Percentiles rank a stretch among this genome's conserved stretches.
These are phyloP conservation scores for Ivindomyrus marchei DNA, from an alignment of 2,113 vertebrate species.

Conservation along the genomic window DNA sequence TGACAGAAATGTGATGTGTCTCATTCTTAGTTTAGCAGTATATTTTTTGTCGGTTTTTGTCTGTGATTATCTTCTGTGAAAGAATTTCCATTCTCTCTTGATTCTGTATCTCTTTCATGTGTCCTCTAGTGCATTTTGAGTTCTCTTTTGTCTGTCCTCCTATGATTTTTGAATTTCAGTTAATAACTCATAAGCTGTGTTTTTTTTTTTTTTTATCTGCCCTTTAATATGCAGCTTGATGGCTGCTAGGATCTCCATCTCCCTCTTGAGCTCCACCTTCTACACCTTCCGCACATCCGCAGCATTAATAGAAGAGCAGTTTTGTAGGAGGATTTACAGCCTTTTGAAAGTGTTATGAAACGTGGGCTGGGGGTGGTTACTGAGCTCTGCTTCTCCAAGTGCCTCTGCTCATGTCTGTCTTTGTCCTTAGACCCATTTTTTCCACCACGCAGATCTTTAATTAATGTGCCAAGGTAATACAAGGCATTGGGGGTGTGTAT, in stretches of 20 bases:
- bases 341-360: background rate
- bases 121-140: background rate
- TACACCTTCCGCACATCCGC: background rate
- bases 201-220: background rate
- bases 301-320: background rate
- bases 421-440: conserved; percentile 24
- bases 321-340: background rate
- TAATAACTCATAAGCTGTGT: background rate
- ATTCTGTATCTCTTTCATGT: background rate
- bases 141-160: background rate
- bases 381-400: background rate
- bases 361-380: background rate
- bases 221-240: background rate
- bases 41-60: background rate
- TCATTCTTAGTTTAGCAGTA: background rate
- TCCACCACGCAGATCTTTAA: conserved; percentile 40
- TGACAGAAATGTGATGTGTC: background rate
- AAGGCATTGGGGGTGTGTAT: conserved; percentile 41
- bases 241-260: background rate
- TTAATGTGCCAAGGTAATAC: conserved; percentile 43
- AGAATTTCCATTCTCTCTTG: background rate
- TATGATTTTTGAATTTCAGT: background rate
- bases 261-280: background rate
- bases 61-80: background rate
- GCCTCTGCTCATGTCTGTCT: conserved; percentile 14